Evolutionary conservation across 2,888 invertebrate genomes (phyloP).

Genomic region (Eubasilissa splendida): DNA sequence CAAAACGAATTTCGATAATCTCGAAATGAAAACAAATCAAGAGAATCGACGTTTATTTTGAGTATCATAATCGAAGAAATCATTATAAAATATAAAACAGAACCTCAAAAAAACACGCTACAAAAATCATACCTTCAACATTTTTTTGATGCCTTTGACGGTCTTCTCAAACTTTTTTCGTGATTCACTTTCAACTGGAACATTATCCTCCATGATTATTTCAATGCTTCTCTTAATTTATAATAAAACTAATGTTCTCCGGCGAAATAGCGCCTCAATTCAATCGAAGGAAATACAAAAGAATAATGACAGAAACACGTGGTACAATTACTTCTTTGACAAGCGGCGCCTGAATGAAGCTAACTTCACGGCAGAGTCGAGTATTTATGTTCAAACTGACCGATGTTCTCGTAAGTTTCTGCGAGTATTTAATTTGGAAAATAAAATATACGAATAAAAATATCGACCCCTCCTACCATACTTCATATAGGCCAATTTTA

Average conservation of each 20-base stretch:
- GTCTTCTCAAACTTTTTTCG: slow-evolving; percentile 73
- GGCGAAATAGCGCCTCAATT: too few relatives aligned
- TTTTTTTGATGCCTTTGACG: slow-evolving; percentile 71
- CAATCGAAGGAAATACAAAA: too few relatives aligned
- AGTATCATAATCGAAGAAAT: neutral
- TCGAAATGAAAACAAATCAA: neutral
- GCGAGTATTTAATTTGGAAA: too few relatives aligned
- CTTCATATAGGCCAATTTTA: too few relatives aligned
- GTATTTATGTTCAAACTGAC: too few relatives aligned
- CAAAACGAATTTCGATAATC: too few relatives aligned
- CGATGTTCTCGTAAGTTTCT: too few relatives aligned
- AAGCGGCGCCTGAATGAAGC: neutral
- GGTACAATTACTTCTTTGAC: neutral
- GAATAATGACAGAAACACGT: slow-evolving; percentile 11
- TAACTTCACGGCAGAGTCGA: neutral
- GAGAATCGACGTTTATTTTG: neutral
- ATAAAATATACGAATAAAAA: too few relatives aligned
- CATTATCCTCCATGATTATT: slow-evolving; percentile 68
- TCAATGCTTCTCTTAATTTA: neutral
- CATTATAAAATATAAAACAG: slow-evolving; percentile 16
- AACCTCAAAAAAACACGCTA: slow-evolving; percentile 1
- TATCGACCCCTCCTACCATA: too few relatives aligned
- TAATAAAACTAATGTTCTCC: too few relatives aligned
- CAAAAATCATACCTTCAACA: slow-evolving; percentile 67
- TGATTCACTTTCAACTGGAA: slow-evolving; percentile 70